Evolutionary conservation across 2,113 vertebrate species (phyloP).

Genomic region (Emydura subglobosa): DNA sequence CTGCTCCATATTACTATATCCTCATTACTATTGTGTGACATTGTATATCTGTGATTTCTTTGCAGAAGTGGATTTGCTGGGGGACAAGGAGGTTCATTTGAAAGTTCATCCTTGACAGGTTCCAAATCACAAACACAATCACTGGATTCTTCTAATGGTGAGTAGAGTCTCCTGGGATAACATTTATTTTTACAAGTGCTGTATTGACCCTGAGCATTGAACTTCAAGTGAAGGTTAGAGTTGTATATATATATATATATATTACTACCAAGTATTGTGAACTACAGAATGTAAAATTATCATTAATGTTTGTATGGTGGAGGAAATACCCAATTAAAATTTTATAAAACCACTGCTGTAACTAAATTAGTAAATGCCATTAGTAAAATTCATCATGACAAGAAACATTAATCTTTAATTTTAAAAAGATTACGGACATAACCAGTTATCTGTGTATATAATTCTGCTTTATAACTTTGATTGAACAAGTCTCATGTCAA

Average conservation of each 20-base stretch:
- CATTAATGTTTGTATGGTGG: neutral
- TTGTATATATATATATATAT: neutral
- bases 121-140: slow-evolving; percentile 74
- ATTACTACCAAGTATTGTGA: neutral
- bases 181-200: neutral
- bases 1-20: neutral
- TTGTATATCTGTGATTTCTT: neutral
- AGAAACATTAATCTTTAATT: neutral
- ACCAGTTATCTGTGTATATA: accelerated
- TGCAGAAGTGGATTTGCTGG: slow-evolving; percentile 2
- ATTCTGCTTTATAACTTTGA: neutral
- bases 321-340: neutral
- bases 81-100: slow-evolving; percentile 56
- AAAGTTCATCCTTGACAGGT: slow-evolving; percentile 58
- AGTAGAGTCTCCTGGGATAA: neutral
- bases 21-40: neutral
- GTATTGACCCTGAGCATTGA: neutral
- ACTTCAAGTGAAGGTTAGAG: neutral
- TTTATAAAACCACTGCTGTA: neutral
- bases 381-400: neutral
- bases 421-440: neutral
- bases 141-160: slow-evolving; percentile 79
- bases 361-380: neutral
- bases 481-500: neutral
- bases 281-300: neutral